A percentile compares a stretch with the other conserved stretches of the same genome.
phyloP scores from a whole-genome alignment of 1,140 invertebrate genomes.

The Zaprionus capensis region DNA sequence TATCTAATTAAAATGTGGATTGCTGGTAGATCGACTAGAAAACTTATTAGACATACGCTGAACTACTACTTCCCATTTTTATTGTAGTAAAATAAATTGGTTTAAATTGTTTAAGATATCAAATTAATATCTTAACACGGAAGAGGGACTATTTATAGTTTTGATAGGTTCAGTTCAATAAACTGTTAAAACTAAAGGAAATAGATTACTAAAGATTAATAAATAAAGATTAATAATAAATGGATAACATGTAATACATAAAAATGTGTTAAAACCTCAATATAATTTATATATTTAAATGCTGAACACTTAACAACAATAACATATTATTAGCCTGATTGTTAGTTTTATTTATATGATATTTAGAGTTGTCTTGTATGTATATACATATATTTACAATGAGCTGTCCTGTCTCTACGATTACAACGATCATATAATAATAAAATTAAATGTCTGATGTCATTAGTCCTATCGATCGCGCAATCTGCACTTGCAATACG shows the following conservation, averaged over 20 bases:
- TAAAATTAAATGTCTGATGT: constrained; percentile 10
- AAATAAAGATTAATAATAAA: not conserved
- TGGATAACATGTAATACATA: not conserved
- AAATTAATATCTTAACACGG: not conserved
- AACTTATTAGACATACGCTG: not conserved
- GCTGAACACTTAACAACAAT: too few species aligned
- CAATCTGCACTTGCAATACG: constrained; percentile 32
- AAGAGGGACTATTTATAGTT: not conserved
- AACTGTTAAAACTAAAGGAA: not conserved
- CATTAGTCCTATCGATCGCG: constrained; percentile 23
- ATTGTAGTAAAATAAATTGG: not conserved
- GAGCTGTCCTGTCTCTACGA: too few species aligned
- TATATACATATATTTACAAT: too few species aligned
- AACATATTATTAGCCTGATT: too few species aligned
- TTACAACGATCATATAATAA: too few species aligned
- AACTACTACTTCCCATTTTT: not conserved
- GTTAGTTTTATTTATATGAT: too few species aligned
- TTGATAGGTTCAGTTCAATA: not conserved
- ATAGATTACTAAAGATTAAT: not conserved
- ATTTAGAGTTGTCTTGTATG: too few species aligned
- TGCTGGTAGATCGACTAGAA: not conserved
- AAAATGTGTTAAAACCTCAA: too few species aligned
- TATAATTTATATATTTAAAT: not conserved
- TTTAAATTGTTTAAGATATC: not conserved
- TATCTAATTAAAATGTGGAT: not conserved